Conservation (phyloP, 2,888 invertebrate species). For the Lasius platythorax region DNA sequence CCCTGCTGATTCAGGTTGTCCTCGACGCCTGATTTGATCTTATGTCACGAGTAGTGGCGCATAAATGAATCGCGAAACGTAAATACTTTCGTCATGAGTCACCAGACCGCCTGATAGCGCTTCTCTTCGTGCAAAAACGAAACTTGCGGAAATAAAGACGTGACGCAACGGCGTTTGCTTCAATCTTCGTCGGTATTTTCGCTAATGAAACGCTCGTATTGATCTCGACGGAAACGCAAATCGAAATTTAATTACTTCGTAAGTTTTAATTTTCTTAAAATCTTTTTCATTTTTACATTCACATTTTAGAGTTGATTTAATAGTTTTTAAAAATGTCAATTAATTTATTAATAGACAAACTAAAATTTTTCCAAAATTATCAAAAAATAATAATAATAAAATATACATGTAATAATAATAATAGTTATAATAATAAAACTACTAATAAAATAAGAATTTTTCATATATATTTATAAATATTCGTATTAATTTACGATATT, state of each 20-base stretch:
- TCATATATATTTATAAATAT: not conserved
- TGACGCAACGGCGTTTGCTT: not conserved
- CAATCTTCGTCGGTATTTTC: not conserved
- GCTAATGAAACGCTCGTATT: not conserved
- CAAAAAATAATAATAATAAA: not conserved
- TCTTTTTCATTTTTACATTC: not conserved
- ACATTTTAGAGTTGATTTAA: not conserved
- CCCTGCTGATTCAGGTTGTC: slow-evolving; percentile 6
- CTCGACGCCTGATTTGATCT: not conserved
- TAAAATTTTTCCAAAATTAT: not conserved
- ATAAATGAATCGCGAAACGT: slow-evolving; percentile 43
- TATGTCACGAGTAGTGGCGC: not conserved
- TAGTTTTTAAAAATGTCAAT: not conserved
- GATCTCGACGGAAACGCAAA: not conserved
- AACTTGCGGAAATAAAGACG: slow-evolving; percentile 40
- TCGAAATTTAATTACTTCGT: not conserved
- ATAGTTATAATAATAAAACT: not conserved
- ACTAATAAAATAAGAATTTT: not conserved
- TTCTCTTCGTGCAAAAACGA: slow-evolving; percentile 44
- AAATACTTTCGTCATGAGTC: slow-evolving; percentile 72
- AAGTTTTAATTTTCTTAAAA: not conserved
- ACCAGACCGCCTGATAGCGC: slow-evolving; percentile 53
- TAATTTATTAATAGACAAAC: not conserved
- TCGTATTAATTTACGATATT: not conserved
- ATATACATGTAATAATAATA: not conserved